A percentile compares a stretch with the other conserved stretches of the same genome.
These are phyloP conservation scores for Columbina picui DNA, from an alignment of 2,113 vertebrate genomes.

Conservation along the genomic window DNA sequence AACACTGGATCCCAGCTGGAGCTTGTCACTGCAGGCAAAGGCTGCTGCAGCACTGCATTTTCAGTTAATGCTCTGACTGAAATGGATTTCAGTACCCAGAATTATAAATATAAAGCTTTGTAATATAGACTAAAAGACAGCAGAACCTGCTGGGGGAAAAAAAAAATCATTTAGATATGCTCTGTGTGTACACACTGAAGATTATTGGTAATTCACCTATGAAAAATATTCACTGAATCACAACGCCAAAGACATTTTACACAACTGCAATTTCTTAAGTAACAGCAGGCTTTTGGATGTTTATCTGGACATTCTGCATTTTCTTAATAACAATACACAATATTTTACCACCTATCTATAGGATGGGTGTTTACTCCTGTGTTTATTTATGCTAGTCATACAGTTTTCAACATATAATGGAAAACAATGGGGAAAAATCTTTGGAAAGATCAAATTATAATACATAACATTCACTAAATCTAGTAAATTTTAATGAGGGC, in stretches of 20 bases:
- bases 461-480: not conserved
- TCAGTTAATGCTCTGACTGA: not conserved
- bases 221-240: not conserved
- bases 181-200: accelerated
- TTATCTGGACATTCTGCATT: not conserved
- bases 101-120: not conserved
- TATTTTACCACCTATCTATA: not conserved
- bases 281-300: not conserved
- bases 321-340: not conserved
- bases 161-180: not conserved
- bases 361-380: not conserved
- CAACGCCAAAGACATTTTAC: not conserved
- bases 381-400: not conserved
- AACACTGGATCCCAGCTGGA: not conserved
- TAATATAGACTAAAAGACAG: not conserved
- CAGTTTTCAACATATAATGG: not conserved
- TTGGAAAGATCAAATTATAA: not conserved
- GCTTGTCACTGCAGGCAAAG: not conserved
- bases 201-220: not conserved
- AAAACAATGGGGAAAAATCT: not conserved
- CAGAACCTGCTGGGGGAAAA: not conserved
- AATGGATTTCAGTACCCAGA: not conserved
- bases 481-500: not conserved
- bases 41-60: accelerated
- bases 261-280: not conserved